These are phyloP conservation scores for Eptesicus fuscus DNA, from an alignment of 2,113 vertebrate species.

Conservation along the genomic window DNA sequence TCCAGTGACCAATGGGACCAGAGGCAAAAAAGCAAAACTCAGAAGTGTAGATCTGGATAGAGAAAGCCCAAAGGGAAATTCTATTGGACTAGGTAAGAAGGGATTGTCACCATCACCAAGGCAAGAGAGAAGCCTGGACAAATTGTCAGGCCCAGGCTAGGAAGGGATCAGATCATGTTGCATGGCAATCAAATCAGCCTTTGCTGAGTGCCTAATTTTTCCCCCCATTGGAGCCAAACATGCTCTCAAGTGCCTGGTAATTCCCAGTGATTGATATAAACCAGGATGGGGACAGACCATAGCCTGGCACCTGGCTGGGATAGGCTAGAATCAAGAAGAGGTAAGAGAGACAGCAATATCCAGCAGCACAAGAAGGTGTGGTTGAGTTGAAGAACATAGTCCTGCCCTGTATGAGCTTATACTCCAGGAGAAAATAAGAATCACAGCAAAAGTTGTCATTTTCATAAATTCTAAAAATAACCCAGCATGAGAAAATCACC, in stretches of 20 bases:
- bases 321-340: neutral
- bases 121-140: neutral
- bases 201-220: neutral
- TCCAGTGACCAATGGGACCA: neutral
- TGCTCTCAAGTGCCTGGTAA: neutral
- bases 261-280: constrained; percentile 7
- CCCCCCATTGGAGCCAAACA: neutral
- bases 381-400: fast-evolving
- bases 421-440: neutral
- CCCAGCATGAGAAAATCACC: neutral
- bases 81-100: neutral
- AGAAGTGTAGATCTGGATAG: neutral
- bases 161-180: neutral
- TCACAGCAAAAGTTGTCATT: neutral
- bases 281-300: neutral
- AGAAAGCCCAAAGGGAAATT: neutral
- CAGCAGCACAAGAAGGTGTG: neutral
- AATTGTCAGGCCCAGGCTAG: neutral
- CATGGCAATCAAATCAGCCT: neutral
- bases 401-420: neutral
- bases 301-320: neutral
- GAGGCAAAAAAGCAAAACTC: neutral
- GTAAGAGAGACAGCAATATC: neutral
- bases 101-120: neutral
- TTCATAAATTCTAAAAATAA: constrained; percentile 10